Evolutionary conservation across 2,113 vertebrate genomes (phyloP), one percentile per base, ranked within the genome.

Genomic region (Sapajus apella): DNA sequence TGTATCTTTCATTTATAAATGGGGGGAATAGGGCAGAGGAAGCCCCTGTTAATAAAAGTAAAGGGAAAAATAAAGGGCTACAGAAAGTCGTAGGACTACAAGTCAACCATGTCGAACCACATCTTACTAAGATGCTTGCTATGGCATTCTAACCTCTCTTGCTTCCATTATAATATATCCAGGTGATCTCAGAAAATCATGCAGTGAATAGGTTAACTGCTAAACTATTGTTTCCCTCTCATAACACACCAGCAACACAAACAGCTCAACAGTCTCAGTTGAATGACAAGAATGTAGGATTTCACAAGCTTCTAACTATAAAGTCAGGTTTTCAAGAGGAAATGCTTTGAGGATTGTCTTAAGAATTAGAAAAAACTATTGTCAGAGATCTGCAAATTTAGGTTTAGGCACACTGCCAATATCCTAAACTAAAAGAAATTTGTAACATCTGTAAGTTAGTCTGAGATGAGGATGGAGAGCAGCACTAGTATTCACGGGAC

Each of bases 71-170:
- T 2, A 70, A n/a, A 14, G 55, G 13, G 43, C 61, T 40, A 27
- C 8, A 76, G 32, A 47, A 18, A 55, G 81, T 17, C 3, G 4
- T 14, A 37, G 50, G 68, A 27, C 45, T 43, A 7, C 11, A 32
- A 35, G 84, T 21, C 76, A 40, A 8, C 0, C 10, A n/a, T 0
- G 14, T 1, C 17, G 43, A 84, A 12, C 30, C 6, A 14, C 16
- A 2, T 25, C 80, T 70, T 30, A 17, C 25, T 3, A 6, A 18
- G 20, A 79, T 1, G 21, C 27, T 12, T 5, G 16, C 25, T 20
- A 2, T 0, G 2, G 72, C 27, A 0, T 45, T n/a, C 56, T 8
- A 0, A 21, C 1, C 45, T 6, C 1, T 4, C 87, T 30, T 27
- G 11, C 80, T 47, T 45, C 83, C n/a, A 0, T 58, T 4, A n/a